Base-by-base conservation (phyloP, 2,888 invertebrate species). In the Perizoma flavofasciatum region DNA sequence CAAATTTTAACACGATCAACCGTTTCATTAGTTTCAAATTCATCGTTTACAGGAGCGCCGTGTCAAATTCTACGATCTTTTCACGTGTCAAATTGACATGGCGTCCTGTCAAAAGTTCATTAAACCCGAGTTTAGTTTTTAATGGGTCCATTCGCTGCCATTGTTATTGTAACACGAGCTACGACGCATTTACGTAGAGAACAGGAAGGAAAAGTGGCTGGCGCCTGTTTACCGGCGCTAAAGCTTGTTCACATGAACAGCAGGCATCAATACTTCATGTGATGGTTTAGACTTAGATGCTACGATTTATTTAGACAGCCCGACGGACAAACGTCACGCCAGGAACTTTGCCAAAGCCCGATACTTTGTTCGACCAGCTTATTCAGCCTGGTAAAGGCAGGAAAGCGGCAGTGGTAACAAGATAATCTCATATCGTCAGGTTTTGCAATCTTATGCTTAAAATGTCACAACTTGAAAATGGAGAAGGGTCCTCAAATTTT, bases 121-220 rank as follows among this genome's bases (percentile, higher is more conserved):
- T 75, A 84, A 80, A 79, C 81, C 71, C 61, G 56, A 82, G 86
- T 87, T 88, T 88, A 83, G 85, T 86, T 86, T 85, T 88, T 89
- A 85, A 89, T 88, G 88, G 83, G 88, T 81, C 78, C 88, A 74
- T 88, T 87, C 83, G 81, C 88, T 77, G 71, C 79, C 77, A 89
- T 89, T 89, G 89, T 88, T 88, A 86, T 81, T 82, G 85, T 78
- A 82, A 88, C 82, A 77, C 72, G 83, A 83, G 79, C 76, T 67
- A 75, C 22, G 37, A 9, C 11, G 33, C n/a, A 57, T 54, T 57
- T 51, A 55, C 43, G 49, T 10, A 46, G 61, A 49, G 56, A 58
- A 9, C 48, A 6, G 35, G 22, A 22, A 22, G 22, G 22, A 22
- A 22, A 22, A 22, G 22, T 22, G 22, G 1, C 1, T 22, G 22